Evolutionary conservation across 2,113 vertebrate genomes (phyloP).

Genomic region (Vireo altiloquus): DNA sequence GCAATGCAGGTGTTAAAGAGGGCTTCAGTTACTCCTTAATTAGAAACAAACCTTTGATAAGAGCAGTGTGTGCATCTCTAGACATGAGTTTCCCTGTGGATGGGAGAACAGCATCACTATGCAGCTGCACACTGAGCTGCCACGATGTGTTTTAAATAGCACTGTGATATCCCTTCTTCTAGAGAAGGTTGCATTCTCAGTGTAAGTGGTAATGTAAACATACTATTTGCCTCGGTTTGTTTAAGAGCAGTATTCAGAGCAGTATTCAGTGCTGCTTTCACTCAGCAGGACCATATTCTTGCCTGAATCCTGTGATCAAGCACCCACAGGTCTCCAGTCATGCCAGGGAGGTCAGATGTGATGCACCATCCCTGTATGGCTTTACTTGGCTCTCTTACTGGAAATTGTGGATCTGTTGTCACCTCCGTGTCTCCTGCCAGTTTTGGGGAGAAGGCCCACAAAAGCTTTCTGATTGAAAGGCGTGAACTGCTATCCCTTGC

Average conservation of each 20-base stretch:
- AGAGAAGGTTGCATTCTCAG: background rate
- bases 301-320: background rate
- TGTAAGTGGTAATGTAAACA: background rate
- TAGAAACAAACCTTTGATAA: background rate
- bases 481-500: background rate
- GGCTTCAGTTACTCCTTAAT: background rate
- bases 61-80: background rate
- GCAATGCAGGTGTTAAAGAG: background rate
- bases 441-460: background rate
- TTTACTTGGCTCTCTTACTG: background rate
- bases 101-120: rapidly evolving
- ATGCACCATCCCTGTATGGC: background rate
- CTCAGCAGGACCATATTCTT: background rate
- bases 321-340: background rate
- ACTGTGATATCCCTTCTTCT: background rate
- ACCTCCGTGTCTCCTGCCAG: background rate
- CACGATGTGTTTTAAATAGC: background rate
- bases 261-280: background rate
- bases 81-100: background rate
- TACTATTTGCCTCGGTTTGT: background rate
- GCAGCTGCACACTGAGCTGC: rapidly evolving
- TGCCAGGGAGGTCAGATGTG: background rate
- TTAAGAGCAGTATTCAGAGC: background rate
- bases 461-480: background rate
- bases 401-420: background rate